Conservation (phyloP, 2,888 invertebrate genomes). For the Nemotelus pantherinus region DNA sequence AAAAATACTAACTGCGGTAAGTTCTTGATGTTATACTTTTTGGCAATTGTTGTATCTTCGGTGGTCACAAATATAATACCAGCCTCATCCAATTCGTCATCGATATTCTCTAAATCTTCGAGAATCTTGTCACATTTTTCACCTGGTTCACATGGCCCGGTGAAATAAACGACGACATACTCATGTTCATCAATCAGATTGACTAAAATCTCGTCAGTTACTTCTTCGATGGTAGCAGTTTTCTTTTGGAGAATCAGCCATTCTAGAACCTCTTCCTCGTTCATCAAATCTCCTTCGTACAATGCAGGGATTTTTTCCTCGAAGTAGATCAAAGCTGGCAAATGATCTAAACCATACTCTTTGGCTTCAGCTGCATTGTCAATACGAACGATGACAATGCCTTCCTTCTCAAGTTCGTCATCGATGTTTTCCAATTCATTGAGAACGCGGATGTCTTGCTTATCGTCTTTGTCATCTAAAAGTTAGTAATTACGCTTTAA, state of each 20-base stretch:
- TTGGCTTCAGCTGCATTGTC: constrained; percentile 91
- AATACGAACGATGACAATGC: constrained; percentile 89
- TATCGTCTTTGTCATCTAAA: constrained; percentile 87
- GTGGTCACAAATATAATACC: constrained; percentile 95
- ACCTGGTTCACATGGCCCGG: constrained; percentile 88
- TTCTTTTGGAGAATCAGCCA: constrained; percentile 87
- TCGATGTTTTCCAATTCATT: constrained; percentile 93
- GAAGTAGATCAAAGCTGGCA: constrained; percentile 83
- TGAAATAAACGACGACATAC: constrained; percentile 94
- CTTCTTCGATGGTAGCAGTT: constrained; percentile 92
- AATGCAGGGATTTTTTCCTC: constrained; percentile 91
- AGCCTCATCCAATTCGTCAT: constrained; percentile 91
- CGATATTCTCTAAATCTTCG: constrained; percentile 88
- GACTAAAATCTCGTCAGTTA: constrained; percentile 88
- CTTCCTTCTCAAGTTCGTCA: constrained; percentile 88
- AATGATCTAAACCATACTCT: constrained; percentile 88
- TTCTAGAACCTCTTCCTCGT: constrained; percentile 90
- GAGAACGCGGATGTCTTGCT: constrained; percentile 85
- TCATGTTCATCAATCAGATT: constrained; percentile 89
- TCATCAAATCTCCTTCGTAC: constrained; percentile 90
- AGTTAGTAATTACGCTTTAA: constrained; percentile 13
- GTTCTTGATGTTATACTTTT: constrained; percentile 83
- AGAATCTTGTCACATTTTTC: constrained; percentile 87
- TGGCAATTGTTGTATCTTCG: constrained; percentile 82
- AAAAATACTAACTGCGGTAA: constrained; percentile 91